phyloP scores from a whole-genome alignment of 1,140 invertebrate genomes.

The Orussus abietinus region DNA sequence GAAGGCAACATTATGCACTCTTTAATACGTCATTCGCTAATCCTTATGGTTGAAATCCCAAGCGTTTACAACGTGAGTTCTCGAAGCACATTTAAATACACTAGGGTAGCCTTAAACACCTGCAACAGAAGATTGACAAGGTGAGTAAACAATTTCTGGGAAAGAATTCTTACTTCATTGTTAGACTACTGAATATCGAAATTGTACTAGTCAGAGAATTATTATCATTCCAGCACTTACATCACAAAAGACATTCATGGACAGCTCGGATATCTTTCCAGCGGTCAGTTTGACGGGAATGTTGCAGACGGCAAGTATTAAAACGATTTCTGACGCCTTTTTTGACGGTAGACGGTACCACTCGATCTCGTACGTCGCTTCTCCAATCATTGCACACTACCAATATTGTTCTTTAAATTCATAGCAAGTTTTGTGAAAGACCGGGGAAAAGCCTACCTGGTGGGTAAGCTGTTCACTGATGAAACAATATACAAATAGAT shows the following conservation, averaged over 20 bases:
- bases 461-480: constrained; percentile 27
- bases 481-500: constrained; percentile 26
- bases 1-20: no score
- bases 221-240: constrained; percentile 24
- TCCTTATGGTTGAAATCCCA: no score
- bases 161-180: background rate
- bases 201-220: no score
- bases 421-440: no score
- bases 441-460: constrained; percentile 17
- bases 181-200: constrained; percentile 8
- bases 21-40: no score
- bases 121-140: constrained; percentile 5
- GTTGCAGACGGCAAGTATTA: constrained; percentile 23
- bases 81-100: constrained; percentile 16
- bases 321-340: constrained; percentile 7
- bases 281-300: constrained; percentile 17
- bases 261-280: constrained; percentile 16
- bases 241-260: constrained; percentile 14
- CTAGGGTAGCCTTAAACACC: constrained; percentile 17
- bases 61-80: constrained; percentile 15
- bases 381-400: constrained; percentile 20
- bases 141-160: background rate
- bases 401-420: no score
- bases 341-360: constrained; percentile 21
- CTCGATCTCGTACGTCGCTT: constrained; percentile 17